Conservation (phyloP, 2,797 vertebrate genomes). For the Syndactyla subalaris region DNA sequence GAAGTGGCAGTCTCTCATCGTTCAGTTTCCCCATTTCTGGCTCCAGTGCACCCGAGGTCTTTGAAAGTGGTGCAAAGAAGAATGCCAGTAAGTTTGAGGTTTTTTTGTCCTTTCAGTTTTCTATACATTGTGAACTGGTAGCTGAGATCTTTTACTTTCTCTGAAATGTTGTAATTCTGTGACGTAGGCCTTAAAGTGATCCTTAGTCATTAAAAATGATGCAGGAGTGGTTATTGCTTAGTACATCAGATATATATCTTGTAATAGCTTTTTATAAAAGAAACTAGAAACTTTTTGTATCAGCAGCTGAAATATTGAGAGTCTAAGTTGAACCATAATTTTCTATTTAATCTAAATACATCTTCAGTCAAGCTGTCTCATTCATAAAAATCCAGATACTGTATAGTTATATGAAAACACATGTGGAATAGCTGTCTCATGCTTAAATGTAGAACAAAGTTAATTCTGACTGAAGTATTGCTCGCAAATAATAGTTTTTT, state of each 20-base stretch:
- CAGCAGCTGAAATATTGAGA: neutral
- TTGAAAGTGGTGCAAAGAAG: slow-evolving; percentile 77
- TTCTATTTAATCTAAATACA: neutral
- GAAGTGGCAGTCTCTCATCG: slow-evolving; percentile 75
- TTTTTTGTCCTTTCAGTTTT: neutral
- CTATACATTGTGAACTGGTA: neutral
- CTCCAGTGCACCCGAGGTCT: slow-evolving; percentile 70
- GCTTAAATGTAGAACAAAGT: slow-evolving; percentile 48
- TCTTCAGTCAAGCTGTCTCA: neutral
- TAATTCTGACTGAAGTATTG: neutral
- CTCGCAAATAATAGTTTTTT: neutral
- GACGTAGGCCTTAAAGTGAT: neutral
- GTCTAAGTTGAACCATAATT: neutral
- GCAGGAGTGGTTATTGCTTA: neutral
- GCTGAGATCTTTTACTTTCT: neutral
- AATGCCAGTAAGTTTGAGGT: slow-evolving; percentile 80
- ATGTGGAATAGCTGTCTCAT: neutral
- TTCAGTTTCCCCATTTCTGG: slow-evolving; percentile 78
- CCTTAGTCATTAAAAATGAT: neutral
- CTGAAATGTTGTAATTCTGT: neutral
- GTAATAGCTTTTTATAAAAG: neutral
- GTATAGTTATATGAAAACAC: neutral
- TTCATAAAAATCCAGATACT: neutral
- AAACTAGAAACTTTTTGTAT: neutral
- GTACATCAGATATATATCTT: neutral